Evolutionary conservation across 1,140 invertebrate genomes (phyloP), one percentile per base, ranked within the genome.

Genomic region (Mylabris phalerata): DNA sequence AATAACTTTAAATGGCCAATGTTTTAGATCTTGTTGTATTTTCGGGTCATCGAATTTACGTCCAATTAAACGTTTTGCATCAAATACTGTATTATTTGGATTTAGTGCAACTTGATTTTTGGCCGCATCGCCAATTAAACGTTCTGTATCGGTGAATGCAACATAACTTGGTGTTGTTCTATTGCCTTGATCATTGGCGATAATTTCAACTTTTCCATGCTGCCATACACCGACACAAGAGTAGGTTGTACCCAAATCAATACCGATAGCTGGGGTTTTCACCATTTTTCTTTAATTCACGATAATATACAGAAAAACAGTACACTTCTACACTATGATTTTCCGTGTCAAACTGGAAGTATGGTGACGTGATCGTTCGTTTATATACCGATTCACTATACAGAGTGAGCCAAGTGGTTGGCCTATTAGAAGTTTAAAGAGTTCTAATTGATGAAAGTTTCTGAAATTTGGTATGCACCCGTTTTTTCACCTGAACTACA

Each of bases 161-260:
- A 97, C 94, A 81, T 95, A 96, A 61, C 89, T 92, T 51, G 94
- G 94, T 50, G 94, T 98, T 40, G 94, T 97, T 95, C 95, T 71
- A 95, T 96, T 80, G 95, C 89, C 90, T 73, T 90, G 85, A 66
- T 92, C 89, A 67, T 92, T 92, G 64, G 87, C 86, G 65, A 93
- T 91, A 67, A 93, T 90, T 73, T 92, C 89, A 2, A 90, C 93
- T 77, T 94, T 95, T 67, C 92, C 88, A 74, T 89, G 86, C 73
- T 92, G 88, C 79, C 89, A 92, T 61, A 92, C 88, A 67, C 89
- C 89, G 64, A 92, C 90, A 67, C 89, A 92, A 39, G 88, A 90
- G 73, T 91, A 92, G 52, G 89, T 91, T 43, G 89, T 92, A 47
- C 89, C 89, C 73, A 91, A 80, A 80, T 91, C 88, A 77, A 91